These are phyloP conservation scores for Cichladusa arquata DNA, from an alignment of 2,113 vertebrate species.

Conservation along the genomic window DNA sequence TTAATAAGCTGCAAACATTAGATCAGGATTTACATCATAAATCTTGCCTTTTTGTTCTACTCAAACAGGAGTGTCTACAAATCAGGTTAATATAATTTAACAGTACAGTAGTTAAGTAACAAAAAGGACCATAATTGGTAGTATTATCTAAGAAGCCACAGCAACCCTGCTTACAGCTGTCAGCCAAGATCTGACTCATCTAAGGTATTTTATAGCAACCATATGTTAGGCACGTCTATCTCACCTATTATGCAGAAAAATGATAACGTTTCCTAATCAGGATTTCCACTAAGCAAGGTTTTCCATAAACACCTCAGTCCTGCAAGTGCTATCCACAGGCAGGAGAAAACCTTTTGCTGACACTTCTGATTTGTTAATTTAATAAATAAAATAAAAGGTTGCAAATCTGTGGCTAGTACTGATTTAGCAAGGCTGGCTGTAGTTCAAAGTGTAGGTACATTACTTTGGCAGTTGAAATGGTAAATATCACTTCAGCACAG, in stretches of 20 bases:
- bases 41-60: constrained; percentile 31
- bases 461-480: background rate
- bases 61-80: constrained; percentile 45
- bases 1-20: constrained; percentile 14
- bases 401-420: background rate
- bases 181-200: constrained; percentile 69
- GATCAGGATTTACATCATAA: constrained; percentile 46
- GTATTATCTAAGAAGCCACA: constrained; percentile 55
- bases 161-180: constrained; percentile 53
- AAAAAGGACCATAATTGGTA: constrained; percentile 10
- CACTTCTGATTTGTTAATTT: constrained; percentile 34
- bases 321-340: background rate
- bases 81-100: constrained; percentile 66
- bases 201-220: constrained; percentile 72
- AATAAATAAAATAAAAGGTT: background rate
- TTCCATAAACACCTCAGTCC: constrained; percentile 56
- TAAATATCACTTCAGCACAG: background rate
- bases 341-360: constrained; percentile 46
- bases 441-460: background rate
- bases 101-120: constrained; percentile 29
- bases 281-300: constrained; percentile 74
- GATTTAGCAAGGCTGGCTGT: background rate
- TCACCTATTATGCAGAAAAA: constrained; percentile 33
- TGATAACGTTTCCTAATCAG: constrained; percentile 75
- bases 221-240: constrained; percentile 69